A percentile compares a stretch with the other conserved stretches of the same genome.
phyloP scores from a whole-genome alignment of 2,797 vertebrate genomes.

The Apodemus agrarius region DNA sequence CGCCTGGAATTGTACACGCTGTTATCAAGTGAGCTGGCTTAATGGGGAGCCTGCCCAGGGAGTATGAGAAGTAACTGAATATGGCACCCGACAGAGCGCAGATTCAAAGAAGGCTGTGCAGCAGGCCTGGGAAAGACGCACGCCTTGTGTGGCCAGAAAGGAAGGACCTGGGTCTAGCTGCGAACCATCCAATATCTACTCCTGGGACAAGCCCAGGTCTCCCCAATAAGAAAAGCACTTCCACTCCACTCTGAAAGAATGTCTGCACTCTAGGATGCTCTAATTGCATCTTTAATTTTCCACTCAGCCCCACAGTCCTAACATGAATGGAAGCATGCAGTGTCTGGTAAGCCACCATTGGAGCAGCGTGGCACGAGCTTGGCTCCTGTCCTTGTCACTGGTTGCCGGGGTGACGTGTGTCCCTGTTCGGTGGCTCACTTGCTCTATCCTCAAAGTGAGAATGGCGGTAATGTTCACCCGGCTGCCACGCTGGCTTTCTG shows the following conservation, averaged over 20 bases:
- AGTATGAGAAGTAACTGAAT: slow-evolving; percentile 66
- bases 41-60: slow-evolving; percentile 57
- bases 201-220: neutral
- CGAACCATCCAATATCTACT: neutral
- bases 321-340: neutral
- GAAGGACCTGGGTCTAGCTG: neutral
- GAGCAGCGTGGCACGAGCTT: neutral
- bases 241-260: neutral
- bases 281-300: neutral
- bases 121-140: neutral
- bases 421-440: slow-evolving; percentile 3
- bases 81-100: neutral
- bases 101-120: neutral
- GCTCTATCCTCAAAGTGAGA: neutral
- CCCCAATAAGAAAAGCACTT: neutral
- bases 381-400: neutral
- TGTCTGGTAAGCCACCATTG: neutral
- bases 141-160: neutral
- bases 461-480: neutral
- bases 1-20: slow-evolving; percentile 55
- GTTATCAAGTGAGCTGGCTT: slow-evolving; percentile 63
- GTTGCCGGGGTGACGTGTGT: neutral
- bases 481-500: neutral
- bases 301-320: neutral
- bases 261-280: neutral